Percentiles rank a stretch among this genome's conserved stretches.
Evolutionary conservation across 2,888 invertebrate species (phyloP).

Genomic region (Perizoma affinitatum): DNA sequence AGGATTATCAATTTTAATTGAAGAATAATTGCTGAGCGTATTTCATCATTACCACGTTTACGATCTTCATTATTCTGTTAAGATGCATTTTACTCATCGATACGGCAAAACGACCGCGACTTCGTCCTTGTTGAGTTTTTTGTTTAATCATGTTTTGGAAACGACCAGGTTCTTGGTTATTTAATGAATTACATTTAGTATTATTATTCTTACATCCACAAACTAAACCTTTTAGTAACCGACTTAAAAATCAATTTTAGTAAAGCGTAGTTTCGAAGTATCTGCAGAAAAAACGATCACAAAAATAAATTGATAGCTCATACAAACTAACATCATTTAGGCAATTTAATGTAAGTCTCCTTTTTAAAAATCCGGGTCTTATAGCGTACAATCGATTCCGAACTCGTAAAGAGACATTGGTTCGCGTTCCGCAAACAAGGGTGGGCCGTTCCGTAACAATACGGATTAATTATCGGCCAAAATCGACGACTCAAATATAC

Average conservation of each 20-base stretch:
- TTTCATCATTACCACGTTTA: slow-evolving; percentile 40
- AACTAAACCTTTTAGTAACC: too few species aligned
- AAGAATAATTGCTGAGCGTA: slow-evolving; percentile 48
- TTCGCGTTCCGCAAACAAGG: slow-evolving; percentile 65
- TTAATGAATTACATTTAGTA: too few species aligned
- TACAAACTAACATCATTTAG: slow-evolving; percentile 1
- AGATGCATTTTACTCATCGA: slow-evolving; percentile 29
- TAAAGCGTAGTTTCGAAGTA: too few species aligned
- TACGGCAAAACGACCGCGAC: slow-evolving; percentile 26
- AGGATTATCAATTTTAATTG: slow-evolving; percentile 54
- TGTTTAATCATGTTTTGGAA: too few species aligned
- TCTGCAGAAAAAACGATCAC: too few species aligned
- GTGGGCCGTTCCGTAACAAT: slow-evolving; percentile 79
- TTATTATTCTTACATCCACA: too few species aligned
- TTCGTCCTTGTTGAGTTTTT: too few species aligned
- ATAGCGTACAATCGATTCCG: slow-evolving; percentile 52
- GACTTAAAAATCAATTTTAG: too few species aligned
- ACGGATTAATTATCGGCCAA: slow-evolving; percentile 83
- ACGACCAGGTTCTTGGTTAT: too few species aligned
- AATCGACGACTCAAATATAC: slow-evolving; percentile 83
- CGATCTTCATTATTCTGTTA: slow-evolving; percentile 33
- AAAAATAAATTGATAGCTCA: too few species aligned
- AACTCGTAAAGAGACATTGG: slow-evolving; percentile 53
- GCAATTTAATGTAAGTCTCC: slow-evolving; percentile 11
- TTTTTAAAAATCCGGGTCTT: slow-evolving; percentile 19